phyloP scores from a whole-genome alignment of 64 coral and sea anemone species.

The Montipora sp. region DNA sequence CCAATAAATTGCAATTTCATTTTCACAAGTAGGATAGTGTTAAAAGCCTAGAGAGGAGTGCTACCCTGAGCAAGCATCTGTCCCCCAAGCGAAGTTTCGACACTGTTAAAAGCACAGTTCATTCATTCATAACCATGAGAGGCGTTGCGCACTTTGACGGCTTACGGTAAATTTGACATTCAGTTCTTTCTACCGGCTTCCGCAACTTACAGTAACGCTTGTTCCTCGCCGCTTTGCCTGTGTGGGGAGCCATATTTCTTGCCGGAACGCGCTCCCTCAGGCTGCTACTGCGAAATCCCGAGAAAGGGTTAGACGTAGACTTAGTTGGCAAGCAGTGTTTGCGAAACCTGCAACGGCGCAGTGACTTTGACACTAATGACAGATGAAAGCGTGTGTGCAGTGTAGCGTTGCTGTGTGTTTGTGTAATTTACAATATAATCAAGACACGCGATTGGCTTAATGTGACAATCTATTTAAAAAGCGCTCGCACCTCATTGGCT shows the following conservation, averaged over 20 bases:
- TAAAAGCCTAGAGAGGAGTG: background rate
- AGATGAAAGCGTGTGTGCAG: slow-evolving; percentile 99
- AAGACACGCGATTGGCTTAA: slow-evolving; percentile 79
- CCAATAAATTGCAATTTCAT: background rate
- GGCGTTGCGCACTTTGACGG: slow-evolving; percentile 97
- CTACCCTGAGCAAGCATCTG: background rate
- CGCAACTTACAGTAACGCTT: slow-evolving; percentile 91
- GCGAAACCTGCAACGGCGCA: slow-evolving; percentile 96
- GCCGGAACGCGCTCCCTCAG: slow-evolving; percentile 23
- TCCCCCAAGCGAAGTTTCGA: background rate
- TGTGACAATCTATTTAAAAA: slow-evolving; percentile 99
- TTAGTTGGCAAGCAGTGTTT: slow-evolving; percentile 86
- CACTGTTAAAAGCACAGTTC: slow-evolving; percentile 72
- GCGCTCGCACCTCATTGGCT: slow-evolving; percentile 94
- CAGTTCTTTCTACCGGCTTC: slow-evolving; percentile 60
- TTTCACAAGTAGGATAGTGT: background rate
- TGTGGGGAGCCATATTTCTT: slow-evolving; percentile 82
- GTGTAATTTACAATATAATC: slow-evolving; percentile 99
- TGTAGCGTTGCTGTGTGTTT: slow-evolving; percentile 95
- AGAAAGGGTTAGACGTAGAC: slow-evolving; percentile 55
- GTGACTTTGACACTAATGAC: slow-evolving; percentile 99
- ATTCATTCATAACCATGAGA: slow-evolving; percentile 85
- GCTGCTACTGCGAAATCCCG: slow-evolving; percentile 2
- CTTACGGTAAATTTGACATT: slow-evolving; percentile 66
- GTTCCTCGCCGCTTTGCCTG: slow-evolving; percentile 68